phyloP scores from a whole-genome alignment of 1,140 invertebrate genomes.

The Mesaphorura yosii region DNA sequence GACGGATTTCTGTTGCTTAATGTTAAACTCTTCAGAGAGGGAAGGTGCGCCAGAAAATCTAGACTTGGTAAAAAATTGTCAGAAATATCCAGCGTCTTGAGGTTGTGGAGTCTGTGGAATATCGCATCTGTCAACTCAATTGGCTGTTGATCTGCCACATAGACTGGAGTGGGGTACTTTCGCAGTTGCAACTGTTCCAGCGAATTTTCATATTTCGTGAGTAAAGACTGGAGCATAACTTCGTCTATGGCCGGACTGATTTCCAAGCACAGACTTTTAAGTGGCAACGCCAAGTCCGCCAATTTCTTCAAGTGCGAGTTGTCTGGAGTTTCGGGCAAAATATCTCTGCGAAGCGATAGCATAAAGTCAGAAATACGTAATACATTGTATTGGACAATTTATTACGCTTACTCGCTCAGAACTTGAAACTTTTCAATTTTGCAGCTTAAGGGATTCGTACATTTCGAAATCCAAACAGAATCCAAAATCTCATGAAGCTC shows the following conservation, averaged over 20 bases:
- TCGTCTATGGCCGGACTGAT: neutral
- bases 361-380: neutral
- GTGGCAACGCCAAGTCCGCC: neutral
- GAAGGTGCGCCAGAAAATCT: neutral
- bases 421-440: neutral
- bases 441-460: too few relatives aligned
- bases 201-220: neutral
- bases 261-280: neutral
- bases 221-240: neutral
- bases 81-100: neutral
- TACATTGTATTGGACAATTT: neutral
- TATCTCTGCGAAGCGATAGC: neutral
- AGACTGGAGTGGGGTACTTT: neutral
- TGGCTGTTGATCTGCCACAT: neutral
- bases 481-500: neutral
- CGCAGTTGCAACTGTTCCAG: neutral
- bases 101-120: neutral
- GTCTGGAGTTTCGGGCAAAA: neutral
- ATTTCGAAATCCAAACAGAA: neutral
- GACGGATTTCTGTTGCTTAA: neutral
- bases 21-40: neutral
- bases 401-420: neutral
- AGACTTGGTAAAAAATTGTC: neutral
- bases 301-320: neutral
- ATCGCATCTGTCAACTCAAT: neutral